phyloP scores from a whole-genome alignment of 2,113 vertebrate species.

The Charadrius vociferus region DNA sequence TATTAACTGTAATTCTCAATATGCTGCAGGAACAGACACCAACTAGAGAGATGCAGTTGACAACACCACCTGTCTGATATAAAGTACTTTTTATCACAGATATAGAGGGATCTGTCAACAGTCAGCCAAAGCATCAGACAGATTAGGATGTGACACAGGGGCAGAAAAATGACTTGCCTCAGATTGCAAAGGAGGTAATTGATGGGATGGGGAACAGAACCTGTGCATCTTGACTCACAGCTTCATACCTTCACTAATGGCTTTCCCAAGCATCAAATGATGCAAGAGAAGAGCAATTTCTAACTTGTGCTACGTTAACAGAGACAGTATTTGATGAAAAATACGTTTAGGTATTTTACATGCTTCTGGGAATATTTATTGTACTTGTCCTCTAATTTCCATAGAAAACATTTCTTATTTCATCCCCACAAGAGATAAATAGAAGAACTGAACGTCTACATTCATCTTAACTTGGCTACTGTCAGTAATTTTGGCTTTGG shows the following conservation, averaged over 20 bases:
- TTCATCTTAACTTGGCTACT: background rate
- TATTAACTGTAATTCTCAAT: slow-evolving; percentile 62
- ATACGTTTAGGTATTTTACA: background rate
- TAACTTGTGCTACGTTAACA: background rate
- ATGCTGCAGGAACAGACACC: slow-evolving; percentile 39
- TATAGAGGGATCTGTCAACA: background rate
- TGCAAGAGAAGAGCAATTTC: background rate
- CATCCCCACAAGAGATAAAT: background rate
- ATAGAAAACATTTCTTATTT: background rate
- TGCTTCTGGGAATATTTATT: background rate
- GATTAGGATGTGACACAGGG: background rate
- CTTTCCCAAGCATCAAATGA: background rate
- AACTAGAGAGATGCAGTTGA: slow-evolving; percentile 16
- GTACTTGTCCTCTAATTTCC: background rate
- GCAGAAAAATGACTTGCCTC: background rate
- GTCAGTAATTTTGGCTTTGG: background rate
- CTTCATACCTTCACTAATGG: background rate
- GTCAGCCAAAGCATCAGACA: background rate
- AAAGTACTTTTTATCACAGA: background rate
- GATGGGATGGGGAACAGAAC: background rate
- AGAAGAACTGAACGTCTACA: background rate
- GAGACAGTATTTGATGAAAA: background rate
- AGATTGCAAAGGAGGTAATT: background rate
- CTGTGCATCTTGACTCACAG: background rate
- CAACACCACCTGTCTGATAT: slow-evolving; percentile 56